Base-by-base conservation (phyloP, 2,797 vertebrate species). In the Thaleichthys pacificus region DNA sequence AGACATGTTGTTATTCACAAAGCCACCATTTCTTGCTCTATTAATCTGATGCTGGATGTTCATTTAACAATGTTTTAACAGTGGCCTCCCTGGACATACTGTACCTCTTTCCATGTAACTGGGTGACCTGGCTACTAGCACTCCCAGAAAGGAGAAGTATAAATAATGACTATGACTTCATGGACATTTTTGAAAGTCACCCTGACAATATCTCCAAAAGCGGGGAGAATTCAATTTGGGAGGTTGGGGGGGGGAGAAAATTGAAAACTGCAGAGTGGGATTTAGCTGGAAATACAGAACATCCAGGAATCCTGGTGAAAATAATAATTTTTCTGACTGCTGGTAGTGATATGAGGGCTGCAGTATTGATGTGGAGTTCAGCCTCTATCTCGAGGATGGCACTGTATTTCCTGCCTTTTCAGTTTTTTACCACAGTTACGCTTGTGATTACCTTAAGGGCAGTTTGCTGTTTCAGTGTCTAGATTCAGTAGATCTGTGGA, bases 151-250 rank as follows among this genome's bases (percentile, higher is more conserved):
- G 28, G 66, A 68, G 75, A 82, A 80, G 74, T 76, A 68, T 74
- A 82, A 80, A 71, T 76, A 72, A 8, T 49, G 77, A 57, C 69
- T 69, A 69, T 74, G 76, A 79, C 80, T 85, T 77, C 78, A 58
- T 73, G 75, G 78, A 72, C 79, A 71, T 32, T 85, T 87, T 80
- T 83, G 84, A 87, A 90, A 87, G 88, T 91, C 84, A 87, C 83
- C 86, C 77, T 80, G 85, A 68, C 70, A 75, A 72, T 85, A 88
- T 90, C 84, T 82, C 80, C 66, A 58, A 24, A 47, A 21, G 57
- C 71, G 26, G 51, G 81, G 67, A 79, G 73, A 89, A 89, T 89
- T 91, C 80, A 89, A 89, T 91, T 91, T 87, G 75, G 75, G 73
- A 80, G 63, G 70, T 51, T 63, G 74, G 74, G 70, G 74, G 74